phyloP scores from a whole-genome alignment of 2,113 vertebrate genomes.

The Sylvilagus bachmani region DNA sequence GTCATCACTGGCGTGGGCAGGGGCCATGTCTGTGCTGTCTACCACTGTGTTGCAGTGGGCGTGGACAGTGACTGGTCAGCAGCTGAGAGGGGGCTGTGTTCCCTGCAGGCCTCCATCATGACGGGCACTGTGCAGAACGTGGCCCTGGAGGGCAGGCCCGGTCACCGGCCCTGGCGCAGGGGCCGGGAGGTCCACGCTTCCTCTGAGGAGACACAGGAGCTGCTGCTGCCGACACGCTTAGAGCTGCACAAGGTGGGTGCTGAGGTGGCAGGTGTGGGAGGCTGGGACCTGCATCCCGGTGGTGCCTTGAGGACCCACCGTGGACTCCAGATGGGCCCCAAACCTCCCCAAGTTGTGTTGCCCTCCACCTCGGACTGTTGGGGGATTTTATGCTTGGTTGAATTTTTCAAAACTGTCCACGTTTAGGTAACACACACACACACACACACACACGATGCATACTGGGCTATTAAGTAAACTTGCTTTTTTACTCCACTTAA shows the following conservation, averaged over 20 bases:
- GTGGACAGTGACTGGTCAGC: neutral
- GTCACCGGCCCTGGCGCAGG: constrained; percentile 88
- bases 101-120: constrained; percentile 96
- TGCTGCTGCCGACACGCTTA: constrained; percentile 87
- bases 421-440: neutral
- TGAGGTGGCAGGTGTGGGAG: accelerated
- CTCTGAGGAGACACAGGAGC: constrained; percentile 89
- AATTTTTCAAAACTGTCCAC: neutral
- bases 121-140: constrained; percentile 93
- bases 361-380: neutral
- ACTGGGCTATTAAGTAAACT: neutral
- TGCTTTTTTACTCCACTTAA: neutral
- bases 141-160: constrained; percentile 91
- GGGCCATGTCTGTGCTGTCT: neutral
- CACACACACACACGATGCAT: neutral
- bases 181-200: constrained; percentile 85
- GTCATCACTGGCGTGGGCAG: neutral
- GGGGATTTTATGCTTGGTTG: neutral
- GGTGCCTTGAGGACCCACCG: accelerated
- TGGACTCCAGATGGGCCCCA: neutral
- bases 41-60: neutral
- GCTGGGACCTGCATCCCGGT: neutral
- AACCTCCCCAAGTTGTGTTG: neutral
- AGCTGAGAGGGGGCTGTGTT: neutral
- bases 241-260: constrained; percentile 95